These are phyloP conservation scores for Pseudococcus longispinus DNA, from an alignment of 2,888 invertebrate species.

Conservation along the genomic window DNA sequence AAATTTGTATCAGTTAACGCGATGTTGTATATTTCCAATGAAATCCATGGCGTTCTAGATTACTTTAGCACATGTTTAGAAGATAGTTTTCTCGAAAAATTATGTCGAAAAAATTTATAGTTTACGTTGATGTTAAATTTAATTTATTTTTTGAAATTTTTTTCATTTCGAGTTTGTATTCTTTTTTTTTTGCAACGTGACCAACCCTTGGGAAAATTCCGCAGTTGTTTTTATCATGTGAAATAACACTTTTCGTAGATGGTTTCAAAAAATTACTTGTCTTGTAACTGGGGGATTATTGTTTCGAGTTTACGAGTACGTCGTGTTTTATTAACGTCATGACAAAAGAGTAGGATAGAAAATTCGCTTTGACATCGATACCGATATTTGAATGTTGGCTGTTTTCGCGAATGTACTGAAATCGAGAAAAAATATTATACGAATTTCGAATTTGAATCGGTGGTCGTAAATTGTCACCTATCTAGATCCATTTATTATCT, in stretches of 20 bases:
- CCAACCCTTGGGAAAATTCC: background rate
- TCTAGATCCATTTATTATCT: too few species aligned
- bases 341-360: background rate
- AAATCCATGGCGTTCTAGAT: too few species aligned
- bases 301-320: background rate
- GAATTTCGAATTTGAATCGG: too few species aligned
- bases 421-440: background rate
- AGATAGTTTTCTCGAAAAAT: too few species aligned
- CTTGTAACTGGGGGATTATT: background rate
- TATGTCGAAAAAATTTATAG: too few species aligned
- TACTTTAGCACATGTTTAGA: too few species aligned
- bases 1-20: background rate
- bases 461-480: too few species aligned
- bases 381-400: background rate
- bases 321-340: background rate
- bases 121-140: too few species aligned
- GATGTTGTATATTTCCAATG: too few species aligned
- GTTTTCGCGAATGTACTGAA: background rate
- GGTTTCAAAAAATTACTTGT: background rate
- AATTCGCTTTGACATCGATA: background rate
- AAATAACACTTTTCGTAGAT: background rate
- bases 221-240: background rate
- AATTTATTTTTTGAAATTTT: background rate
- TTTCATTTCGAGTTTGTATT: background rate
- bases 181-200: background rate